Conservation (phyloP, 2,113 vertebrate species). For the Nothoprocta perdicaria region DNA sequence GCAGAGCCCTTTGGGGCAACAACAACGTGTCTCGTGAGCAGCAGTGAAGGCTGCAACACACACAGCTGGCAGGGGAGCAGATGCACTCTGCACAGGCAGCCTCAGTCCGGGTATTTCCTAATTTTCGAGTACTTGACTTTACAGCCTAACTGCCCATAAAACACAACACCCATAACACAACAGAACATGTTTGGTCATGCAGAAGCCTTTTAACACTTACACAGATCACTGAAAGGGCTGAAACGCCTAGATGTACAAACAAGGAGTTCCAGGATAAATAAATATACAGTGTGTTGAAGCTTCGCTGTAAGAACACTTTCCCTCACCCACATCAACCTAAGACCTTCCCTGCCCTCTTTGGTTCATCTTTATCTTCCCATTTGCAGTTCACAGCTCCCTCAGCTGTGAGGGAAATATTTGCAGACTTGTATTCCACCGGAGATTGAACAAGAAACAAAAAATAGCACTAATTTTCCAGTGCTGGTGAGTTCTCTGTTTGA, state of each 20-base stretch:
- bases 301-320: background rate
- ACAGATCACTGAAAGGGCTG: background rate
- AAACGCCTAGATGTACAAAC: background rate
- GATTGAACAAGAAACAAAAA: background rate
- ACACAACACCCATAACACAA: background rate
- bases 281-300: background rate
- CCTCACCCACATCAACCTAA: background rate
- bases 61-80: conserved; percentile 12
- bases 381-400: background rate
- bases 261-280: background rate
- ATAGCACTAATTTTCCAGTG: background rate
- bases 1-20: background rate
- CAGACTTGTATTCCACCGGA: background rate
- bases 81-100: conserved; percentile 27
- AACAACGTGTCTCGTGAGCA: conserved; percentile 27
- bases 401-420: conserved; percentile 5
- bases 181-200: background rate
- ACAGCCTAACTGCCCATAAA: conserved; percentile 5
- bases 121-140: conserved; percentile 28
- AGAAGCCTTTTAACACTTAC: background rate
- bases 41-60: conserved; percentile 14
- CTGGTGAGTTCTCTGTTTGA: background rate
- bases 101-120: conserved; percentile 47
- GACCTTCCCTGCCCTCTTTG: background rate
- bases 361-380: background rate